Percentiles rank a stretch among this genome's conserved stretches.
Conservation (phyloP, 1,140 invertebrate genomes). For the Heliconius congener region DNA sequence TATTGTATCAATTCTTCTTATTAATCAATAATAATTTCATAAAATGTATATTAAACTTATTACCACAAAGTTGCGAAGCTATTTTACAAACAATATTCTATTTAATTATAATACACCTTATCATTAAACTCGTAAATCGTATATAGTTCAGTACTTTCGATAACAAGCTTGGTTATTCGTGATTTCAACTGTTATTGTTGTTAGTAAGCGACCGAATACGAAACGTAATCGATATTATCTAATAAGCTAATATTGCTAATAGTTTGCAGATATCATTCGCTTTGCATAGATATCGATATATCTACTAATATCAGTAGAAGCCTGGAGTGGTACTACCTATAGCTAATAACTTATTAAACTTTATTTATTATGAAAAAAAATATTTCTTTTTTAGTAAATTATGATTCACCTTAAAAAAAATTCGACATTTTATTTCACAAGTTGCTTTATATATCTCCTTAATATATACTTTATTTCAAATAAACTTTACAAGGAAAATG, state of each 20-base stretch:
- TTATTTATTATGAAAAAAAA: too few species aligned
- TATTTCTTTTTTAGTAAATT: too few species aligned
- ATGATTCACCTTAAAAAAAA: too few species aligned
- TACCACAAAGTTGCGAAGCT: background rate
- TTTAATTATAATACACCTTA: background rate
- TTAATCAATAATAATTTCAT: too few species aligned
- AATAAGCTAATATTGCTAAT: background rate
- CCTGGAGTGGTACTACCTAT: too few species aligned
- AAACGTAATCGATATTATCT: background rate
- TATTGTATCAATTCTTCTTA: too few species aligned
- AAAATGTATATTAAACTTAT: too few species aligned
- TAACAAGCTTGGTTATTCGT: background rate
- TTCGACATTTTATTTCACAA: too few species aligned
- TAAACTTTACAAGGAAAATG: too few species aligned
- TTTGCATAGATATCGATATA: background rate
- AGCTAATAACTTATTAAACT: too few species aligned
- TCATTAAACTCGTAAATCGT: background rate
- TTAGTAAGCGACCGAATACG: conserved; percentile 3
- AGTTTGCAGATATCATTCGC: background rate
- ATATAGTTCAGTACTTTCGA: background rate
- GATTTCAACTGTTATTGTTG: background rate
- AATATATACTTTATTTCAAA: too few species aligned
- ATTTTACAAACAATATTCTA: background rate
- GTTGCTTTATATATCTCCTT: too few species aligned
- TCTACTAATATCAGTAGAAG: background rate